Conservation (phyloP, 2,797 vertebrate species). For the Manis crassicaudata region DNA sequence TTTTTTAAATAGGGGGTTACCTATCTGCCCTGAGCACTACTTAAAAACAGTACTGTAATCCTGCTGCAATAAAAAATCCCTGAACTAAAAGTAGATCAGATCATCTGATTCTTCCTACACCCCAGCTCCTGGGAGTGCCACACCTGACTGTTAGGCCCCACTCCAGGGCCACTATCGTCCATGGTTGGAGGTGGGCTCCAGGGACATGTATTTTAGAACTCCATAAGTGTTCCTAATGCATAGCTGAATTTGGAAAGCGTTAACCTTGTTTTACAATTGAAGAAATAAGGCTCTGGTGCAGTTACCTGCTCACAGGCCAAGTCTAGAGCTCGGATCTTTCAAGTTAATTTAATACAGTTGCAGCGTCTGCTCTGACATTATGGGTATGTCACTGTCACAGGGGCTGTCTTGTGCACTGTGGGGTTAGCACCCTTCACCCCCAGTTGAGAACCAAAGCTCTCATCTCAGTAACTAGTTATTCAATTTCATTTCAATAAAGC, state of each 20-base stretch:
- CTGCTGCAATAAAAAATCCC: constrained; percentile 19
- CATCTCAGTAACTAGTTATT: neutral
- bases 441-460: neutral
- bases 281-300: neutral
- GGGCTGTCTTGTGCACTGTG: too few relatives aligned
- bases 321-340: neutral
- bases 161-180: neutral
- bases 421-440: neutral
- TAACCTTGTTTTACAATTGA: neutral
- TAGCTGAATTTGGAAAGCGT: neutral
- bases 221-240: neutral
- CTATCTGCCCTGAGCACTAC: neutral
- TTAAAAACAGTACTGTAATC: constrained; percentile 55
- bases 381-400: neutral
- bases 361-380: neutral
- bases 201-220: neutral
- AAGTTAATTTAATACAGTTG: neutral
- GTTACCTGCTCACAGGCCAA: neutral
- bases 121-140: neutral
- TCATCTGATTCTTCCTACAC: neutral
- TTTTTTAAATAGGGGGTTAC: neutral
- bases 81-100: neutral
- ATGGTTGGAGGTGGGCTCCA: neutral
- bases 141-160: neutral
- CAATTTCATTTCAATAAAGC: neutral